Evolutionary conservation across 2,113 vertebrate species (phyloP).

Genomic region (Oenanthe melanoleuca): DNA sequence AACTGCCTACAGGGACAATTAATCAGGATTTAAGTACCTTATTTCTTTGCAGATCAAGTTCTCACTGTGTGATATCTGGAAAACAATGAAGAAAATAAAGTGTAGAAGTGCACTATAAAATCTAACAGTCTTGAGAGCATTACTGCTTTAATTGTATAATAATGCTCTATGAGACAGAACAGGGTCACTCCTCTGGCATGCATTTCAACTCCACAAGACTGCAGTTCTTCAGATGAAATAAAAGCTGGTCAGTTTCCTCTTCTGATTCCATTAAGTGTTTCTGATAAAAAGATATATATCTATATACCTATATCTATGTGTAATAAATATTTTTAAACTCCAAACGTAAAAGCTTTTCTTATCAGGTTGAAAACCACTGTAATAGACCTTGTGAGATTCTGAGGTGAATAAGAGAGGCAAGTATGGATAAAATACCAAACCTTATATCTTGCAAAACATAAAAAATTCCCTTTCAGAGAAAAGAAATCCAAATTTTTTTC

Average conservation of each 20-base stretch:
- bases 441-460: background rate
- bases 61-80: background rate
- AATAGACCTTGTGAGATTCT: background rate
- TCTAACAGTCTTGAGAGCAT: background rate
- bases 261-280: background rate
- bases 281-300: background rate
- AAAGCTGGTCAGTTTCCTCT: background rate
- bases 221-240: background rate
- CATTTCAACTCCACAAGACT: background rate
- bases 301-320: no score
- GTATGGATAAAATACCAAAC: background rate
- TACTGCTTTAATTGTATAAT: background rate
- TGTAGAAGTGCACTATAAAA: background rate
- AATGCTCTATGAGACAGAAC: background rate
- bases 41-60: background rate
- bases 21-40: background rate
- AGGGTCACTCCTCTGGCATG: background rate
- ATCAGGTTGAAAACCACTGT: background rate
- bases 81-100: background rate
- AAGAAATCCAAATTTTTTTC: background rate
- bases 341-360: background rate
- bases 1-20: constrained; percentile 8
- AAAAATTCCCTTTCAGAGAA: background rate
- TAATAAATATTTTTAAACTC: background rate
- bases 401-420: background rate